Evolutionary conservation across 2,888 invertebrate genomes (phyloP).

Genomic region (Drosophila setosimentum): DNA sequence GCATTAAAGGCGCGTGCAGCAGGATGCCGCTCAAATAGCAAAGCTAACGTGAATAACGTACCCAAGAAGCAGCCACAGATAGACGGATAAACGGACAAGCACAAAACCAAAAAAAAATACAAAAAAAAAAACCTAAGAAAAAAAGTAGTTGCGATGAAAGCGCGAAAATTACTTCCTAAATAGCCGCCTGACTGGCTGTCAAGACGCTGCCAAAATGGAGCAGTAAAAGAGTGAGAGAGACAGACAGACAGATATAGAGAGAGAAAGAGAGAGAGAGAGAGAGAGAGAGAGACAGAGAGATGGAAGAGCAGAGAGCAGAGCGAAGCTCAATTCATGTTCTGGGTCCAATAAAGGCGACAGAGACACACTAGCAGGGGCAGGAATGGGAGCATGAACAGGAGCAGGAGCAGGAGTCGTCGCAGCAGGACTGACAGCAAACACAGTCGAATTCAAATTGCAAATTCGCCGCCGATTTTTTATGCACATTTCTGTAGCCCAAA

Average conservation of each 20-base stretch:
- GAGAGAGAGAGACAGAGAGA: background rate
- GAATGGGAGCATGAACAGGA: background rate
- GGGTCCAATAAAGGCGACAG: conserved; percentile 69
- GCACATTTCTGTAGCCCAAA: conserved; percentile 77
- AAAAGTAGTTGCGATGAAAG: conserved; percentile 68
- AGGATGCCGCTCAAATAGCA: conserved; percentile 58
- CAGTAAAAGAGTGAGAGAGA: conserved; percentile 5
- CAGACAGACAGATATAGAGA: background rate
- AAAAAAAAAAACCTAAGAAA: background rate
- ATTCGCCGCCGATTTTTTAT: conserved; percentile 81
- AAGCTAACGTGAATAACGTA: conserved; percentile 75
- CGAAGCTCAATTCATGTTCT: conserved; percentile 61
- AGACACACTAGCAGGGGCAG: conserved; percentile 18
- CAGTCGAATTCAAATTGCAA: conserved; percentile 77
- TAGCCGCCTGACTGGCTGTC: conserved; percentile 80
- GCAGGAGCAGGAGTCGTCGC: background rate
- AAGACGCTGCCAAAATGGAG: conserved; percentile 48
- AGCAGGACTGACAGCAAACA: conserved; percentile 10
- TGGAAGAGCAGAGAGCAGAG: conserved; percentile 33
- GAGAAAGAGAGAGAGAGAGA: background rate
- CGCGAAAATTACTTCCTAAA: conserved; percentile 80
- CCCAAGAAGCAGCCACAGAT: conserved; percentile 69
- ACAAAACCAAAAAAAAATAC: conserved; percentile 34
- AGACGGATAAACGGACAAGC: conserved; percentile 33
- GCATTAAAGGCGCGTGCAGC: conserved; percentile 67